phyloP scores from a whole-genome alignment of 2,113 vertebrate species.

The Myanophis thanlyinensis region DNA sequence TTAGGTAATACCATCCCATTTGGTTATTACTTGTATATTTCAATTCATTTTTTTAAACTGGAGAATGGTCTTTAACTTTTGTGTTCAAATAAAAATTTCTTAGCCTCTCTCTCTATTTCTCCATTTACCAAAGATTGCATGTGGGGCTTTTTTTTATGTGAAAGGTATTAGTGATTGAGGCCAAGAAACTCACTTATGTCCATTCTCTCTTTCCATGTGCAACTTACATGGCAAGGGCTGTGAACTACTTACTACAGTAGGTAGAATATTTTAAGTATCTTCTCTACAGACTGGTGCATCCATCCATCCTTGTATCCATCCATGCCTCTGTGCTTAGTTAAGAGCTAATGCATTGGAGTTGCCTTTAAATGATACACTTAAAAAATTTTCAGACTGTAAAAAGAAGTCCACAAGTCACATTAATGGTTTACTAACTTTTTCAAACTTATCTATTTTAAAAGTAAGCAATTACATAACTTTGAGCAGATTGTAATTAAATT shows the following conservation, averaged over 20 bases:
- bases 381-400: not conserved
- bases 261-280: not conserved
- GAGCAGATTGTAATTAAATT: not conserved
- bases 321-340: not conserved
- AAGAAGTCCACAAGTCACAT: not conserved
- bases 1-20: not conserved
- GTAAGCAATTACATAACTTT: not conserved
- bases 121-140: not conserved
- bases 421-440: not conserved
- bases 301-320: not conserved
- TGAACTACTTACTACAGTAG: not conserved
- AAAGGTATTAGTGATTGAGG: not conserved
- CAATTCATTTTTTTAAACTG: not conserved
- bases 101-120: not conserved
- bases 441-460: not conserved
- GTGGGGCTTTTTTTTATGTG: not conserved
- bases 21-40: not conserved
- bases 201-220: not conserved
- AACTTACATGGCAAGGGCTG: not conserved
- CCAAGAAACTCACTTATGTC: not conserved
- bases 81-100: not conserved
- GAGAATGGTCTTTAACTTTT: not conserved
- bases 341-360: not conserved
- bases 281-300: not conserved
- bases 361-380: not conserved